Conservation (phyloP, 2,888 invertebrate species). For the Eupithecia subumbrata region DNA sequence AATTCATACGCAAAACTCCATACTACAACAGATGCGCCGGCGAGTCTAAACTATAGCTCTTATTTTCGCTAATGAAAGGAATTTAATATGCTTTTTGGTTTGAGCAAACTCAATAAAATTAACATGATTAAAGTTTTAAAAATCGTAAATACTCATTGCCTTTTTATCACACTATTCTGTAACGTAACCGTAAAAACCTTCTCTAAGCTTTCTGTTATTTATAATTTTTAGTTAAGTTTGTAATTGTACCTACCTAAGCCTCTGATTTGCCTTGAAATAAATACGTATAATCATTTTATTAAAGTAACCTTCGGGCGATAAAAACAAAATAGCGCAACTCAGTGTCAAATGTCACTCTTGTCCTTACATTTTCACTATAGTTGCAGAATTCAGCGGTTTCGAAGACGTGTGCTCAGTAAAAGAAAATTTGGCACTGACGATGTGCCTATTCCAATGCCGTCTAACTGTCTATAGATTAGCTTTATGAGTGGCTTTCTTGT, state of each 20-base stretch:
- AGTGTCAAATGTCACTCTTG: not conserved
- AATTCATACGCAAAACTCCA: no score
- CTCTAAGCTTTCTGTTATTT: no score
- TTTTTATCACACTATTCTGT: no score
- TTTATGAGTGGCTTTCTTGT: slow-evolving; percentile 49
- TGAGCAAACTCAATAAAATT: not conserved
- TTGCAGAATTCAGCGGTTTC: slow-evolving; percentile 5
- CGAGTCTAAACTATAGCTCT: not conserved
- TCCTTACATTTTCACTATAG: not conserved
- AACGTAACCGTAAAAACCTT: no score
- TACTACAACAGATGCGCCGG: no score
- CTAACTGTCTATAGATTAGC: slow-evolving; percentile 49
- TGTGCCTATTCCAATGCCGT: slow-evolving; percentile 52
- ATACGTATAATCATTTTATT: not conserved
- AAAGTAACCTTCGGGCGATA: not conserved
- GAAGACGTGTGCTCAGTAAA: slow-evolving; percentile 10
- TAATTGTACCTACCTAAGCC: no score
- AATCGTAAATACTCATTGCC: no score
- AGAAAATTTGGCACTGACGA: slow-evolving; percentile 29
- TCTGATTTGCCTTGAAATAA: no score
- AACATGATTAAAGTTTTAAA: no score
- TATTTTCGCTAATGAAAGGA: not conserved
- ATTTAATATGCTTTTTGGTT: not conserved
- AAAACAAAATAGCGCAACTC: not conserved
- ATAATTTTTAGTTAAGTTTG: no score